Evolutionary conservation across 2,113 vertebrate genomes (phyloP).

Genomic region (Atractosteus spatula): DNA sequence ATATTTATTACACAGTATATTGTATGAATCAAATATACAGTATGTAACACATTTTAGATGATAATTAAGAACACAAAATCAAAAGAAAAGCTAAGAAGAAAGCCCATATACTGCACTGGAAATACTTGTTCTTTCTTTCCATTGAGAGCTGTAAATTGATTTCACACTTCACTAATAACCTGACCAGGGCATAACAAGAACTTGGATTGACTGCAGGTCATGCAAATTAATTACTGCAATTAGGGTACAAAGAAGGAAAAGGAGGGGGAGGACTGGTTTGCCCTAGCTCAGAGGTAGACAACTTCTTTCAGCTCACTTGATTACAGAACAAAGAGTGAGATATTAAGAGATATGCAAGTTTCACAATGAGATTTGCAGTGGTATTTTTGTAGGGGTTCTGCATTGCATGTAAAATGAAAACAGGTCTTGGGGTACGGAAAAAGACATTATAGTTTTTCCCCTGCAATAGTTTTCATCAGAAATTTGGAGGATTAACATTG

Average conservation of each 20-base stretch:
- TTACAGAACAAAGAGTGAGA: not conserved
- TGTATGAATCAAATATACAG: too few species aligned
- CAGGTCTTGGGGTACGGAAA: not conserved
- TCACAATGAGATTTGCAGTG: not conserved
- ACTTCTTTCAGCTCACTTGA: slow-evolving; percentile 14
- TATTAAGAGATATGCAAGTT: not conserved
- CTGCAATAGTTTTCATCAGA: not conserved
- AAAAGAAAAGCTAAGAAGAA: not conserved
- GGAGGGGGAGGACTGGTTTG: slow-evolving; percentile 14
- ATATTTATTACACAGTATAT: too few species aligned
- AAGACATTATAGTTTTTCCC: not conserved
- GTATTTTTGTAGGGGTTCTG: not conserved
- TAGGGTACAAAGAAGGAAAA: slow-evolving; percentile 36
- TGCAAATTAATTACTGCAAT: slow-evolving; percentile 53
- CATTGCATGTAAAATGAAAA: not conserved
- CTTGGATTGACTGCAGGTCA: slow-evolving; percentile 45
- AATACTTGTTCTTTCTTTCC: slow-evolving; percentile 30
- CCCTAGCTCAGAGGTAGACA: slow-evolving; percentile 12
- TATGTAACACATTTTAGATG: too few species aligned
- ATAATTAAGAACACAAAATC: not conserved
- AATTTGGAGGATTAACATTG: too few species aligned
- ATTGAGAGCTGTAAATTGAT: slow-evolving; percentile 47
- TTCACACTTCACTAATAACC: slow-evolving; percentile 52
- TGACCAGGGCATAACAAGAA: slow-evolving; percentile 44
- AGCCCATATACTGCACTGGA: slow-evolving; percentile 16